Evolutionary conservation across 2,797 vertebrate species (phyloP).

Genomic region (Perodicticus potto): DNA sequence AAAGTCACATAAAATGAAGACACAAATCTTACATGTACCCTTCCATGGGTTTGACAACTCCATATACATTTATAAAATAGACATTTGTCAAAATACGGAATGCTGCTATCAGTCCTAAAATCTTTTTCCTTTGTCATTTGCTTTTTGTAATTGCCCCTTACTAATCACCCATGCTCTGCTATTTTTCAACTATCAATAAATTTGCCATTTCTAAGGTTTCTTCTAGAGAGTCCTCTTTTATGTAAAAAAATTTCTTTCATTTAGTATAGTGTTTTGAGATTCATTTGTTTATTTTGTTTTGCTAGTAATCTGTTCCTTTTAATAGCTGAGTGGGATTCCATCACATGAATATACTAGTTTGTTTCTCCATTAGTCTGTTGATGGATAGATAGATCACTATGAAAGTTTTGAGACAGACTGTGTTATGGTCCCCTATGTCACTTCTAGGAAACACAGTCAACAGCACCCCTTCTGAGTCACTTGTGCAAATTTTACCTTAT

Average conservation of each 20-base stretch:
- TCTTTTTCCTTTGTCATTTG: not conserved
- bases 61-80: slow-evolving; percentile 10
- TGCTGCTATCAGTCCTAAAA: not conserved
- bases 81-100: not conserved
- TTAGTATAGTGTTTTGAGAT: not conserved
- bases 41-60: not conserved
- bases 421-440: too few species aligned
- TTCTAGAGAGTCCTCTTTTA: not conserved
- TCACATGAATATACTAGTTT: not conserved
- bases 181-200: not conserved
- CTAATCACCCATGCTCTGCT: not conserved
- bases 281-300: not conserved
- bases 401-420: too few species aligned
- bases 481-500: too few species aligned
- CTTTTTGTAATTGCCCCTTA: not conserved
- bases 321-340: not conserved
- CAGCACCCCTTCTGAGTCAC: too few species aligned
- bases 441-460: too few species aligned
- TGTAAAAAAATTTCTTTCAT: not conserved
- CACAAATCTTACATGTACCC: not conserved
- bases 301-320: not conserved
- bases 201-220: not conserved
- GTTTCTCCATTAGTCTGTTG: not conserved
- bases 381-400: not conserved
- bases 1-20: not conserved